Base-by-base conservation (phyloP, 2,888 invertebrate species). In the Apantesis nais region DNA sequence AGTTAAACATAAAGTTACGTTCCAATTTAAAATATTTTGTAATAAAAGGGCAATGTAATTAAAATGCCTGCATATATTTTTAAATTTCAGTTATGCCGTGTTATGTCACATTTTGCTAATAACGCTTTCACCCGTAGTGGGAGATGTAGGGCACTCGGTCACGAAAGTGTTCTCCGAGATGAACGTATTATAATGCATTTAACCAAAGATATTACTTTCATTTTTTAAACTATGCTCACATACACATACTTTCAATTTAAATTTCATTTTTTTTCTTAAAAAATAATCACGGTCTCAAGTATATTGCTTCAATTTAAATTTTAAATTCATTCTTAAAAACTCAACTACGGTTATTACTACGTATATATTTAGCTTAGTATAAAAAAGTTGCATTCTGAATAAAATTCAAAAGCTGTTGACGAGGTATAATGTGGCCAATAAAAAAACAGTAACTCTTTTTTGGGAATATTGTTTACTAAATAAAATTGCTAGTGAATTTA, bases 41-140 rank as follows among this genome's bases (percentile, higher is more conserved):
- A 58, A 58, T 14, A 66, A 11, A 37, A 66, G 19, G 58, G 58
- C 39, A 39, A 34, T 25, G 41, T 52, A 52, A 71, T 64, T 62
- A 44, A 48, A 48, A 52, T 66, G 55, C 48, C 66, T 44, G 39
- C 39, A 62, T 66, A 70, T 62, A 48, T 70, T 37, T 41, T 44
- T 19, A 39, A 58, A 55, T 66, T 66, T 58, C 52, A 66, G 67
- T 72, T 72, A 72, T 72, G 72, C 34, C 31, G 41, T 22, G 66
- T 72, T 72, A 72, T 72, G 72, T 72, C 72, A 72, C n/a, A 66
- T 72, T 72, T 68, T 41, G 66, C 66, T 68, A 68, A 72, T 61
- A 37, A 34, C 62, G 68, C 72, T 72, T 72, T 72, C 72, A 72
- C 72, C 66, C 14, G 48, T 60, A 62, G 44, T 14, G 68, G 68